Evolutionary conservation across 2,113 vertebrate species (phyloP).

Genomic region (Mus spicilegus): DNA sequence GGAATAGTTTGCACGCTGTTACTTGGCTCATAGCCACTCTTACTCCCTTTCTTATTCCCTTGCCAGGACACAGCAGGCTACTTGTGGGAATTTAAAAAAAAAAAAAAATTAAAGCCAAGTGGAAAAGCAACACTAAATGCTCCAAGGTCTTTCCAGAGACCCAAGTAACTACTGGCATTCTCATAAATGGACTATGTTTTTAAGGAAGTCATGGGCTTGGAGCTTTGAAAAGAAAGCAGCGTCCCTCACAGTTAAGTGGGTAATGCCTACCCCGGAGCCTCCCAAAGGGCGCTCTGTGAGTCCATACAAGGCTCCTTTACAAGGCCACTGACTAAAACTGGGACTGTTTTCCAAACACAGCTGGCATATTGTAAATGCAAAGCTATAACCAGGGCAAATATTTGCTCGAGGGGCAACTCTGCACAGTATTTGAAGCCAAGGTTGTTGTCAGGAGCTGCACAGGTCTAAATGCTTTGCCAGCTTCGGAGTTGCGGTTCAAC

Average conservation of each 20-base stretch:
- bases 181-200: neutral
- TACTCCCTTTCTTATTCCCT: neutral
- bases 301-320: constrained; percentile 25
- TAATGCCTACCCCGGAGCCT: neutral
- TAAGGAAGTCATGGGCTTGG: neutral
- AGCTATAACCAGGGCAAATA: constrained; percentile 52
- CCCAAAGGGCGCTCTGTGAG: neutral
- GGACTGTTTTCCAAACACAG: neutral
- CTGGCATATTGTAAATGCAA: constrained; percentile 18
- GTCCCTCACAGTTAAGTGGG: neutral
- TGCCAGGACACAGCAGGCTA: neutral
- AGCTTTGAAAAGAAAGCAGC: neutral
- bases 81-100: neutral
- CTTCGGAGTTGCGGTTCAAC: neutral
- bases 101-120: constrained; percentile 22
- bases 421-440: neutral
- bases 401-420: constrained; percentile 25
- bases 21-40: neutral
- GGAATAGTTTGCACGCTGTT: neutral
- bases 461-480: constrained; percentile 5
- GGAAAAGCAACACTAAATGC: constrained; percentile 19
- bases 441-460: neutral
- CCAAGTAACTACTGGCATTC: neutral
- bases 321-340: neutral
- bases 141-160: neutral